Conservation (phyloP, 1,140 invertebrate genomes). For the Halotydeus destructor region DNA sequence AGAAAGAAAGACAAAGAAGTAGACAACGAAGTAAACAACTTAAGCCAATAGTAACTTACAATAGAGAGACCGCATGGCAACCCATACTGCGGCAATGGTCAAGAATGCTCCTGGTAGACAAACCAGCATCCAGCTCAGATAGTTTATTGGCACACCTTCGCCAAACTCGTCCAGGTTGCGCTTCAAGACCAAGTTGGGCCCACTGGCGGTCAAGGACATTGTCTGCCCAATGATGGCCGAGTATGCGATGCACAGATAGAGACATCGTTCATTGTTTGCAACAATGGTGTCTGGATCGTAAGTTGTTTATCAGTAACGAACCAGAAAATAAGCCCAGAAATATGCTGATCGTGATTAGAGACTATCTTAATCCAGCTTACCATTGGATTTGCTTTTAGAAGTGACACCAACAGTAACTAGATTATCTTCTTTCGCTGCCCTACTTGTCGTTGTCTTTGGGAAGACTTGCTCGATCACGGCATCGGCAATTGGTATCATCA, state of each 20-base stretch:
- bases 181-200: slow-evolving; percentile 66
- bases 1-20: slow-evolving; percentile 8
- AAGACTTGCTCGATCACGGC: slow-evolving; percentile 30
- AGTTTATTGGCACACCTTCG: slow-evolving; percentile 12
- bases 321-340: too few species aligned
- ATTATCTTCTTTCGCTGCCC: too few species aligned
- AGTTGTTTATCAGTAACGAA: too few species aligned
- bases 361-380: too few species aligned
- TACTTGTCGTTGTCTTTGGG: too few species aligned
- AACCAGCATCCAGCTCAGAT: slow-evolving; percentile 13
- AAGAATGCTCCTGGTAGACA: slow-evolving; percentile 9
- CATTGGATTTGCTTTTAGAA: too few species aligned
- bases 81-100: slow-evolving; percentile 8
- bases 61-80: slow-evolving; percentile 8
- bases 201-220: slow-evolving; percentile 61
- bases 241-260: slow-evolving; percentile 38
- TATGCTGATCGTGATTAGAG: too few species aligned
- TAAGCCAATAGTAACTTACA: slow-evolving; percentile 7
- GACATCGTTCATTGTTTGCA: too few species aligned
- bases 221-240: slow-evolving; percentile 55
- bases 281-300: too few species aligned
- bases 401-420: too few species aligned
- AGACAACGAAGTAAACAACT: slow-evolving; percentile 5
- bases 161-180: slow-evolving; percentile 40
- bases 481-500: slow-evolving; percentile 64